Percentiles rank a stretch among this genome's conserved stretches.
Evolutionary conservation across 2,113 vertebrate genomes (phyloP).

Genomic region (Neogale vison): DNA sequence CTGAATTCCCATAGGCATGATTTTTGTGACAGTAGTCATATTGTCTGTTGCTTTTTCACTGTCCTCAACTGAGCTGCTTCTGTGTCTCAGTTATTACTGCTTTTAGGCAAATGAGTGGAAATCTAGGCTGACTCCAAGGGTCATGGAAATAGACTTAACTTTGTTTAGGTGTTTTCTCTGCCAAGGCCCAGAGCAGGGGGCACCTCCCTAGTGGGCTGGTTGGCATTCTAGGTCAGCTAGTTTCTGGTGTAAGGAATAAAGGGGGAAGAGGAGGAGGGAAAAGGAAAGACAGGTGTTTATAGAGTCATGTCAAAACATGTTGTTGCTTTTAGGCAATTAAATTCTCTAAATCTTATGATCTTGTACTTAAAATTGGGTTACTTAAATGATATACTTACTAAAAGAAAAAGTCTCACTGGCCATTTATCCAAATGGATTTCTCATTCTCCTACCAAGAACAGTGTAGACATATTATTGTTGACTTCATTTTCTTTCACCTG

Average conservation of each 20-base stretch:
- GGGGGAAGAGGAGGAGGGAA: background rate
- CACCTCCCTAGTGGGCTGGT: background rate
- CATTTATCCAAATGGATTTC: background rate
- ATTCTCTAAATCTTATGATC: background rate
- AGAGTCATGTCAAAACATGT: background rate
- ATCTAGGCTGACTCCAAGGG: background rate
- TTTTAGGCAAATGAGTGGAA: background rate
- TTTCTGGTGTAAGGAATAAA: background rate
- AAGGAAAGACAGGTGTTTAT: background rate
- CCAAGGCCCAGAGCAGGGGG: background rate
- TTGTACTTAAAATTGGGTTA: slow-evolving; percentile 9
- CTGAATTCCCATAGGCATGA: background rate
- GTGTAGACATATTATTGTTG: background rate
- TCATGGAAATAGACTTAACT: background rate
- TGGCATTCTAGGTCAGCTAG: background rate
- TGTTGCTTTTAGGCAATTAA: background rate
- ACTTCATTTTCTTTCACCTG: background rate
- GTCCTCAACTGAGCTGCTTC: background rate
- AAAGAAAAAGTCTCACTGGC: background rate
- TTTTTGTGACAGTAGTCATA: background rate
- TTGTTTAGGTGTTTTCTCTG: background rate
- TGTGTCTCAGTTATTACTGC: background rate
- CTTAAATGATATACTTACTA: background rate
- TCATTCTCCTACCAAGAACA: background rate
- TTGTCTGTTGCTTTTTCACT: background rate